Percentiles rank a stretch among this genome's conserved stretches.
Evolutionary conservation across 1,140 invertebrate genomes (phyloP).

Genomic region (Riptortus pedestris): DNA sequence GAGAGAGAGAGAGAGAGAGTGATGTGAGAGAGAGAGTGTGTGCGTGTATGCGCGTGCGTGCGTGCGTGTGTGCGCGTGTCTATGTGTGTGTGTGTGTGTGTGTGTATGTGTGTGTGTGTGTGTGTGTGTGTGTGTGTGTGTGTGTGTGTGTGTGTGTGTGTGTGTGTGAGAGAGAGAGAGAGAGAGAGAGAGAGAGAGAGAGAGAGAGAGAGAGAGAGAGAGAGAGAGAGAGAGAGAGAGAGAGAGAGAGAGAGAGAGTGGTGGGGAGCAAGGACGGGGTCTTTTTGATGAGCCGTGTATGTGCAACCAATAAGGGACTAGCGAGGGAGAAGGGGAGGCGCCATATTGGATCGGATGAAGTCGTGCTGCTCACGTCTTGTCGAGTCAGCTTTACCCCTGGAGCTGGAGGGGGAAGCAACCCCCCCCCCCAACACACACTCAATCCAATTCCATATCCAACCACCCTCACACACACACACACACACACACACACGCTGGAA

Average conservation of each 20-base stretch:
- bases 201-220: constrained; percentile 4
- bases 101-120: constrained; percentile 1
- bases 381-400: constrained; percentile 20
- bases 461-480: too few relatives aligned
- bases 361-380: constrained; percentile 24
- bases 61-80: too few relatives aligned
- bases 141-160: constrained; percentile 7
- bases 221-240: background rate
- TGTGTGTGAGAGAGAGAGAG: constrained; percentile 19
- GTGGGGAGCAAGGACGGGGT: constrained; percentile 3
- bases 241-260: constrained; percentile 13
- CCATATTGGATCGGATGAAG: constrained; percentile 30
- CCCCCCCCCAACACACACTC: background rate
- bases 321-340: too few relatives aligned
- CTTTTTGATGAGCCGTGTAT: constrained; percentile 23
- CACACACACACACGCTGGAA: background rate
- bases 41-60: too few relatives aligned
- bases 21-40: too few relatives aligned
- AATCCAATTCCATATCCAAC: background rate
- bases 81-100: too few relatives aligned
- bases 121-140: background rate
- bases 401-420: too few relatives aligned
- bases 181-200: background rate
- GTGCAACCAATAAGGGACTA: constrained; percentile 23
- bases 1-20: constrained; percentile 21